A percentile compares a stretch with the other conserved stretches of the same genome.
phyloP scores from a whole-genome alignment of 2,888 invertebrate species.

The Fragum fragum region DNA sequence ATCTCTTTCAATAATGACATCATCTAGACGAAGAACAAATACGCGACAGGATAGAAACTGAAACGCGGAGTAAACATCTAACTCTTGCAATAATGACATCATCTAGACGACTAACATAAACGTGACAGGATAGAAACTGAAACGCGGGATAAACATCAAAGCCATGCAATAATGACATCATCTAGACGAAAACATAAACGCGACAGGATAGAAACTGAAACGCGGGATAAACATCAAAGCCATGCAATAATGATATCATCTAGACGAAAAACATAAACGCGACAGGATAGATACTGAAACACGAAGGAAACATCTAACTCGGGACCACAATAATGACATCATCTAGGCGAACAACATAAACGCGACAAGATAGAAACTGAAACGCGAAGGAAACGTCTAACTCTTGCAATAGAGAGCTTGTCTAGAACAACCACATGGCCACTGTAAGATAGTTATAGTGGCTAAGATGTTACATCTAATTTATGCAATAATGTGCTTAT shows the following conservation, averaged over 20 bases:
- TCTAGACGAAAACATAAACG: background rate
- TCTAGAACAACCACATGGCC: no score
- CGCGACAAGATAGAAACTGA: slow-evolving; percentile 75
- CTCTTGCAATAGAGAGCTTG: no score
- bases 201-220: no score
- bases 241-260: slow-evolving; percentile 32
- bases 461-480: no score
- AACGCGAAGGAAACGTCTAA: slow-evolving; percentile 85
- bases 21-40: no score
- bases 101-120: background rate
- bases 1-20: no score
- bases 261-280: no score
- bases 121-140: no score
- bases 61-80: background rate
- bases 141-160: background rate
- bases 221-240: background rate
- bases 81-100: slow-evolving; percentile 27
- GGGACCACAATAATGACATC: slow-evolving; percentile 31
- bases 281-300: slow-evolving; percentile 80
- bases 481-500: slow-evolving; percentile 66
- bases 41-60: no score
- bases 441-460: slow-evolving; percentile 76
- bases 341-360: no score
- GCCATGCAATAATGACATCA: slow-evolving; percentile 23
- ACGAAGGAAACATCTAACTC: slow-evolving; percentile 85